Evolutionary conservation across 2,113 vertebrate genomes (phyloP), one percentile per base, ranked within the genome.

Genomic region (Pungitius pungitius): DNA sequence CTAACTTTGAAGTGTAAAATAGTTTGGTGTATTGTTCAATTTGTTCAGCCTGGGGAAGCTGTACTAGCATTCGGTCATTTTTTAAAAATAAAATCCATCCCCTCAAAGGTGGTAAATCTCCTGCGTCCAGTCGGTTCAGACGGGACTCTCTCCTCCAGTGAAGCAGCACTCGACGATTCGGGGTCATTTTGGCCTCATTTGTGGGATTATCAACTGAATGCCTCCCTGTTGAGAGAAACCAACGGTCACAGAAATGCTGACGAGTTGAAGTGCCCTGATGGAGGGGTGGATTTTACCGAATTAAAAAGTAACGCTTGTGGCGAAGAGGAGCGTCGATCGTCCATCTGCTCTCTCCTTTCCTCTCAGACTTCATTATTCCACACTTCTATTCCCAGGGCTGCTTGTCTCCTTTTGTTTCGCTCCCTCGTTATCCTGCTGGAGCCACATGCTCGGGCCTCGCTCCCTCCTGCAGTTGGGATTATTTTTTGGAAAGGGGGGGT

Each of bases 371-470:
- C 52, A 64, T 64, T 63, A 39, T 77, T 84, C 33, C 42, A 18
- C 26, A 45, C n/a, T 27, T 57, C 15, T 56, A 56, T 26, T 20
- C 27, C 27, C 59, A 3, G 12, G 17, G 37, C 26, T n/a, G 27
- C 26, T 43, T 37, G 39, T 37, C 61, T 49, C 42, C 27, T 47
- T 5, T 30, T 30, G 2, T 5, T 69, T 51, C 62, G 20, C 52
- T 45, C 30, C 43, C 52, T 75, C 63, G 65, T 78, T 85, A 73
- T 75, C 37, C 45, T 26, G 33, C 47, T 17, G 2, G 57, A 75
- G 62, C 37, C 1, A 33, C 26, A 54, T n/a, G n/a, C n/a, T 55
- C 73, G 57, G 27, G 3, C 60, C 40, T 45, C 59, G 60, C 24
- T 10, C 27, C n/a, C 22, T 42, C 30, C 24, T 35, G 27, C 35